Percentiles rank a stretch among this genome's conserved stretches.
Evolutionary conservation across 2,888 invertebrate species (phyloP).

Genomic region (Caenorhabditis angaria): DNA sequence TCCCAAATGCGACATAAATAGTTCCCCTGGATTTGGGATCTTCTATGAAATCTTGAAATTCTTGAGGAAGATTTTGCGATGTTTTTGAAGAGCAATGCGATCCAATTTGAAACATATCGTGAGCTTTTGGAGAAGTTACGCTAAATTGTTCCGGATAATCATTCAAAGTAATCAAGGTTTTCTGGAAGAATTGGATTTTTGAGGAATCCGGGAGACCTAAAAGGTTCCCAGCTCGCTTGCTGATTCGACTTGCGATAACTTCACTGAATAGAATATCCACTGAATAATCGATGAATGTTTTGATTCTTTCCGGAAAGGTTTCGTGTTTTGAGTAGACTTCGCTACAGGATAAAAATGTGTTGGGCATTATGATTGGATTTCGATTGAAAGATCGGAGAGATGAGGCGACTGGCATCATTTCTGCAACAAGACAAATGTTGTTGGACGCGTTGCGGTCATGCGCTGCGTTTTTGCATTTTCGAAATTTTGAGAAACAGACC

Average conservation of each 20-base stretch:
- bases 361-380: constrained; percentile 47
- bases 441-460: background rate
- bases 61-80: constrained; percentile 15
- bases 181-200: constrained; percentile 7
- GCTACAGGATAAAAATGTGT: constrained; percentile 18
- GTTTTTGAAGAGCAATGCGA: constrained; percentile 39
- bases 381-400: constrained; percentile 33
- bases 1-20: constrained; percentile 62
- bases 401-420: constrained; percentile 35
- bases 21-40: constrained; percentile 57
- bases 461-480: background rate
- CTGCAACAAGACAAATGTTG: constrained; percentile 23
- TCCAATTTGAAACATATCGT: constrained; percentile 34
- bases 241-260: constrained; percentile 16
- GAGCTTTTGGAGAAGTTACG: constrained; percentile 24
- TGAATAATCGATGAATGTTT: constrained; percentile 21
- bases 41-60: constrained; percentile 46
- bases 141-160: constrained; percentile 38
- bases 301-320: constrained; percentile 4
- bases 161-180: constrained; percentile 14
- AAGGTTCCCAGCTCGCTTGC: constrained; percentile 17
- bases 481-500: no score
- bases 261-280: constrained; percentile 31
- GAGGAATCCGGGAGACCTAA: constrained; percentile 16
- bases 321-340: constrained; percentile 20